These are phyloP conservation scores for Akabosia matsudoensis DNA, from an alignment of 1,140 invertebrate species.

Conservation along the genomic window DNA sequence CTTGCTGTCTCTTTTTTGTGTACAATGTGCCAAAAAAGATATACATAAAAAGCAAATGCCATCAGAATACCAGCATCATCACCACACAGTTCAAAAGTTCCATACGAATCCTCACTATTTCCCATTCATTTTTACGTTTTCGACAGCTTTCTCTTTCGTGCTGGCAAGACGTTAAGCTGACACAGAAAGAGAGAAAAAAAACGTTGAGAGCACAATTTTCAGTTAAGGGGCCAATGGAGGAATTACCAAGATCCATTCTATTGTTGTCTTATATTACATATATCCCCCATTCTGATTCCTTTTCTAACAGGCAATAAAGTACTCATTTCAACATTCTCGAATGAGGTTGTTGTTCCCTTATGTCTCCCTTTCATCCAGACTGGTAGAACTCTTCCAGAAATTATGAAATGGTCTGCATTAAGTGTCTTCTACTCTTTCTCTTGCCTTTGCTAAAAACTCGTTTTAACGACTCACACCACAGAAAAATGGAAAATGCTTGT, in stretches of 20 bases:
- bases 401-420: not conserved
- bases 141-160: not conserved
- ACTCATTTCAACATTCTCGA: constrained; percentile 7
- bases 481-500: not conserved
- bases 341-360: constrained; percentile 19
- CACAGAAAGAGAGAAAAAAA: not conserved
- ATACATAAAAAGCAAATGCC: not conserved
- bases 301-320: not conserved
- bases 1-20: not conserved
- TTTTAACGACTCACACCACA: not conserved
- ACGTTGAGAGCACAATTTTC: not conserved
- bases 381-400: not conserved
- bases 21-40: not conserved
- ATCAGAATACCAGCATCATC: not conserved
- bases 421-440: not conserved
- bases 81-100: not conserved
- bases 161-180: not conserved
- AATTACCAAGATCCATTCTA: too few species aligned
- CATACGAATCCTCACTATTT: not conserved
- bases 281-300: too few species aligned
- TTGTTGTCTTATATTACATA: too few species aligned
- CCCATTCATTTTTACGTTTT: not conserved
- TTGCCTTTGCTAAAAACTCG: not conserved
- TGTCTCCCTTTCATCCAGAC: not conserved
- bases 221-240: too few species aligned